These are phyloP conservation scores for Ictidomys tridecemlineatus DNA, from an alignment of 2,113 vertebrate species.

Conservation along the genomic window DNA sequence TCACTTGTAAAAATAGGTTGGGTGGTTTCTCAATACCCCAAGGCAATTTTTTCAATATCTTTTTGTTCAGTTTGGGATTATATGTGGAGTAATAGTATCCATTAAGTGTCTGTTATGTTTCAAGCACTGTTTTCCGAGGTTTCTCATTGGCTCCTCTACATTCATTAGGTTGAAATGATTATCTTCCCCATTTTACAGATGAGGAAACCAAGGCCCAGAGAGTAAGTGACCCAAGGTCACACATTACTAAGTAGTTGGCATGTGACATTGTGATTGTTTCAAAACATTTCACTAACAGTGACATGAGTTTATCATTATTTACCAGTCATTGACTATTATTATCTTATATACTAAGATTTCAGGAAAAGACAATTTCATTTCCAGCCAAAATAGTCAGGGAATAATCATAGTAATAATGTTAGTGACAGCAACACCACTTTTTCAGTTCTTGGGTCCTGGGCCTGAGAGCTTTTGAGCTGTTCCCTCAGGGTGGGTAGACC, in stretches of 20 bases:
- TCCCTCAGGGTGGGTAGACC: accelerated
- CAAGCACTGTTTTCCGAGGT: not conserved
- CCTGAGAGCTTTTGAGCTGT: not conserved
- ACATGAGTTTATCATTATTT: not conserved
- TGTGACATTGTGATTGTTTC: too few species aligned
- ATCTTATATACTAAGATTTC: not conserved
- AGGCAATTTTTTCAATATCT: slow-evolving; percentile 33
- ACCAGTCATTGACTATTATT: not conserved
- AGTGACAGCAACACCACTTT: accelerated
- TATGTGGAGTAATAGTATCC: not conserved
- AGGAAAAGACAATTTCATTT: not conserved
- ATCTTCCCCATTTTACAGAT: not conserved
- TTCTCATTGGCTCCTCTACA: not conserved
- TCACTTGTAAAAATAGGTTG: slow-evolving; percentile 36
- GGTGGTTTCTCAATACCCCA: not conserved
- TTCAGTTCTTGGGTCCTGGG: not conserved
- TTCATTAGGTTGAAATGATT: not conserved
- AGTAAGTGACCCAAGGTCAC: not conserved
- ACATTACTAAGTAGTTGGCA: accelerated
- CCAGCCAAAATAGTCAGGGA: too few species aligned
- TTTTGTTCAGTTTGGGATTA: slow-evolving; percentile 22
- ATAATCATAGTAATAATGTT: too few species aligned
- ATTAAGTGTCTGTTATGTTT: not conserved
- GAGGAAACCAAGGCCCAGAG: not conserved
- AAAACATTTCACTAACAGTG: not conserved